Evolutionary conservation across 2,797 vertebrate genomes (phyloP), one percentile per base, ranked within the genome.

Genomic region (Nyctalus aviator): DNA sequence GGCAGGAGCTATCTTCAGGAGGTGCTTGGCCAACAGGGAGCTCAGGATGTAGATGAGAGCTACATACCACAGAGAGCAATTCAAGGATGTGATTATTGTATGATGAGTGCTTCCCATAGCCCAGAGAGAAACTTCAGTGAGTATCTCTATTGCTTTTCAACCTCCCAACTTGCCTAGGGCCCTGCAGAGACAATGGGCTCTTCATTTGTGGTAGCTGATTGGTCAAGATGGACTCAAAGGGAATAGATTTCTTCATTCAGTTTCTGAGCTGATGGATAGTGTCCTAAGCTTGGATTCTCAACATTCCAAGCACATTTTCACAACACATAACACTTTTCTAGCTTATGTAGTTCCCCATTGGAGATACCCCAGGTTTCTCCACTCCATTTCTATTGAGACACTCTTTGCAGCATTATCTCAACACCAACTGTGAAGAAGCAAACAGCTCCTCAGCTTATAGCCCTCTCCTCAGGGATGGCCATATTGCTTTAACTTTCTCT

Each of bases 351-450:
- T 41, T 85, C 20, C 8, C 14, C 8, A 8, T 5, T 41, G 27
- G 20, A 62, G 25, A 21, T 48, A 32, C 15, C 27, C 21, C 55
- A 64, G 15, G 66, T 93, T 76, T 21, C 10, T 78, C 44, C 12
- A 14, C 21, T 6, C 17, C 0, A 23, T 12, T 78, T 37, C 41
- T 59, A 6, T 32, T 14, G 21, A 69, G 44, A 21, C 4, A 1
- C 17, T 50, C 6, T 35, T 62, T 78, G 15, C 21, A 41, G 48
- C 11, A 13, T 6, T 17, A 23, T 37, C 37, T 79, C 10, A 57
- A 32, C 7, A 57, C 7, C 30, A 73, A 17, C 30, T 17, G 82
- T 23, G n/a, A 68, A 79, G 71, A 69, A 76, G 37, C 27, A 71
- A 64, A 23, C 4, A n/a, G 66, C 14, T 27, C 10, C 55, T 69